Conservation (phyloP, 2,113 vertebrate genomes). For the Eleginops maclovinus region DNA sequence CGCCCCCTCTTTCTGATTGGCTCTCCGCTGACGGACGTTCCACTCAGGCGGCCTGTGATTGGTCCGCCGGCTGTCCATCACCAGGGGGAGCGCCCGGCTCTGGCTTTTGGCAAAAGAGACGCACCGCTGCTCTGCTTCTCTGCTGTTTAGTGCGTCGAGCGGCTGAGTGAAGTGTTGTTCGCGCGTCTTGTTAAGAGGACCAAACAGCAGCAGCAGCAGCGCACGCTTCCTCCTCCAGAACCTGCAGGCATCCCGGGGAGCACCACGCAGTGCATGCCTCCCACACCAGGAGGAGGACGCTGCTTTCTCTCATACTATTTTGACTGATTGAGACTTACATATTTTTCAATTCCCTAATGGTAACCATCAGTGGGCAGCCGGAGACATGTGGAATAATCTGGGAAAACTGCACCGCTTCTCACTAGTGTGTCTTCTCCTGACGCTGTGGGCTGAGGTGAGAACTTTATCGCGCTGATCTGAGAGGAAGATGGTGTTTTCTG, state of each 20-base stretch:
- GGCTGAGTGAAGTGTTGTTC: conserved; percentile 56
- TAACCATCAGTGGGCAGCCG: conserved; percentile 65
- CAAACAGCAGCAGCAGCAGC: conserved; percentile 57
- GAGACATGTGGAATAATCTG: conserved; percentile 83
- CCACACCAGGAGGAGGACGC: conserved; percentile 37
- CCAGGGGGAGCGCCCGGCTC: conserved; percentile 15
- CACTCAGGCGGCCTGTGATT: conserved; percentile 53
- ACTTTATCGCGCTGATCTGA: conserved; percentile 12
- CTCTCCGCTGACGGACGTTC: background rate
- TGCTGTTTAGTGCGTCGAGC: conserved; percentile 68
- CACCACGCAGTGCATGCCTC: conserved; percentile 46
- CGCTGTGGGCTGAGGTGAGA: conserved; percentile 81
- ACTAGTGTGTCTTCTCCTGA: conserved; percentile 73
- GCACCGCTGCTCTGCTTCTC: conserved; percentile 38
- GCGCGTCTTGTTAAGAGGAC: conserved; percentile 57
- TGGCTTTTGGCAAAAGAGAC: conserved; percentile 48
- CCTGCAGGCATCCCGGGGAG: conserved; percentile 44
- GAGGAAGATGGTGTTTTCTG: background rate
- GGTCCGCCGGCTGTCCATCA: conserved; percentile 66
- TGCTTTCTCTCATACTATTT: conserved; percentile 1
- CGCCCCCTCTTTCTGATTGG: conserved; percentile 65
- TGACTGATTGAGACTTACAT: conserved; percentile 41
- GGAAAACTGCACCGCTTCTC: conserved; percentile 69
- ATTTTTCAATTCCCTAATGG: conserved; percentile 64
- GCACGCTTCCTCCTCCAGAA: conserved; percentile 52